Evolutionary conservation across 2,113 vertebrate genomes (phyloP), one percentile per base, ranked within the genome.

Genomic region (Cololabis saira): DNA sequence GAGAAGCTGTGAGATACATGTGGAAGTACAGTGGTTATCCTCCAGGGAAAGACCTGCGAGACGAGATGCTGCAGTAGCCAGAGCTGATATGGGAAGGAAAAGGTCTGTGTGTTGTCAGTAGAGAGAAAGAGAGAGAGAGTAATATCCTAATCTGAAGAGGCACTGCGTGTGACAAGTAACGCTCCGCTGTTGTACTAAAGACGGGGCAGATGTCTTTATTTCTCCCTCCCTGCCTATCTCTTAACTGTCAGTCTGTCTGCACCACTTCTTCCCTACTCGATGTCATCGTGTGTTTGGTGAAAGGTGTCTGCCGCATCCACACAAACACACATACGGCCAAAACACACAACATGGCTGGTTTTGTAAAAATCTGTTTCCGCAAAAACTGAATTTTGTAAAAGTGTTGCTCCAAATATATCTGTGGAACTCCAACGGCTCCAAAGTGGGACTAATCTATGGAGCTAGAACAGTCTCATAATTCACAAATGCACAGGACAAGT

Each of bases 1-100:
- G 55, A 74, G 71, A 11, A 55, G 43, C 58, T 41, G 62, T 68
- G 79, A 84, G 52, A 83, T 67, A 72, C 71, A 86, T 85, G 64
- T 72, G 74, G 57, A 72, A 68, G 55, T 74, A 67, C 70, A 61
- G 61, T 24, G 42, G 51, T 53, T 15, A 5, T 52, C 42, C 65
- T 78, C 15, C 10, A 45, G 62, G 67, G 72, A 41, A 7, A 37
- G 33, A 37, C 33, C 33, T 37, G 65, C 21, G 12, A 64, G 24
- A 59, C 49, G 3, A 52, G 59, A 54, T 2, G 11, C 54, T 27
- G 57, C 61, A 43, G 62, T 69, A 69, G 78, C 33, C 61, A 22
- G 76, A 58, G 72, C 58, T 61, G 61, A 66, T 75, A 51, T 43
- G 50, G 71, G 27, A 24, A 22, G 24, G 16, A 33, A 2, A 16